Base-by-base conservation (phyloP, 37 sponge, comb jelly and placozoan genomes). In the Halichondria panicea region DNA sequence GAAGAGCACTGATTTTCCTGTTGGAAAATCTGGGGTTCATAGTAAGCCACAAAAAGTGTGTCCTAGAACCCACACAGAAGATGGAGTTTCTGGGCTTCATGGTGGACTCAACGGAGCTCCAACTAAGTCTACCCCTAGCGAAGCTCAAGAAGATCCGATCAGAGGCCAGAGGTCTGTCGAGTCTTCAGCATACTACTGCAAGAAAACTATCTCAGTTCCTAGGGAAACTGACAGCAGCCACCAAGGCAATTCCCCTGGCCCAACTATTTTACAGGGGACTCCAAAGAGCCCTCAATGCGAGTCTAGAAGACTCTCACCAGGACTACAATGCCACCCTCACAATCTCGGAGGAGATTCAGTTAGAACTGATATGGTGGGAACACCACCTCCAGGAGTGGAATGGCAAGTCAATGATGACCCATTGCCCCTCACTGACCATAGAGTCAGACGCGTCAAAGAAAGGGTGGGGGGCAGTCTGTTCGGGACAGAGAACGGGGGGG, bases 31-130 rank as follows among this genome's bases (percentile, higher is more conserved):
- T 84, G 55, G 84, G 71, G 11, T 70, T 76, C 35, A 38, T 76
- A 35, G 25, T 76, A n/a, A 57, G 61, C 77, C 18, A 30, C 33
- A 25, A 63, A 27, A 71, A 71, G 39, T 40, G 31, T 32, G 25
- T 37, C 6, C 25, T 55, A 21, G 36, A 1, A 22, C 78, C 78
- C 24, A 70, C 54, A 18, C 78, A 84, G 72, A 33, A 4, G 18
- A 70, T 84, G 32, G 85, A 79, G 52, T 77, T 84, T 45, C 70
- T 83, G 9, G 84, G 84, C 21, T 66, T 83, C 22, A 19, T 67
- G 70, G 53, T 78, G 15, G 45, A 84, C 48, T 52, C 78, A 11
- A 31, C 22, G 21, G 68, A 13, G 33, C 59, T 83, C 77, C 30
- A 82, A 25, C 35, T 82, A 15, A 44, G 25, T 15, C 67, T 77